Evolutionary conservation across 1,140 invertebrate genomes (phyloP).

Genomic region (Drosophila santomea): DNA sequence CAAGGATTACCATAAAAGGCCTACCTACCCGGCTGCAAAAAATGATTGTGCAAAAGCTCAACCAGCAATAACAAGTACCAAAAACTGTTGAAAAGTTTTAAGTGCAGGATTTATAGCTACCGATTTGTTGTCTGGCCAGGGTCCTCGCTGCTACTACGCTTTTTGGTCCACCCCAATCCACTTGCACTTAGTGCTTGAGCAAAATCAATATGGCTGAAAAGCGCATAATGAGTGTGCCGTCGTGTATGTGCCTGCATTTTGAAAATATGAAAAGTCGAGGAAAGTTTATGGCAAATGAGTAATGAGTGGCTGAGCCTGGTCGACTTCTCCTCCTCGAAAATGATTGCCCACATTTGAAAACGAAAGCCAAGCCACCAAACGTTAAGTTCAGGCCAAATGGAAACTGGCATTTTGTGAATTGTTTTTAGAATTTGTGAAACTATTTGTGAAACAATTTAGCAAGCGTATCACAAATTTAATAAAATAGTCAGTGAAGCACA

Average conservation of each 20-base stretch:
- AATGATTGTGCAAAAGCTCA: conserved; percentile 44
- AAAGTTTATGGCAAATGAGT: conserved; percentile 80
- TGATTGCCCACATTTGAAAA: conserved; percentile 20
- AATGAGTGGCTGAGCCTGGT: conserved; percentile 69
- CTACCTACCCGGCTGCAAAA: conserved; percentile 20
- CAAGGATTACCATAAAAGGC: conserved; percentile 30
- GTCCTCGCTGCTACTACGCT: not conserved
- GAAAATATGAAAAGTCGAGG: conserved; percentile 79
- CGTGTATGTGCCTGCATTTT: conserved; percentile 55
- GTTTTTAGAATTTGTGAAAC: not conserved
- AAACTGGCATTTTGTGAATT: not conserved
- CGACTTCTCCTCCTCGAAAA: conserved; percentile 30
- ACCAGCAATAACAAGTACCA: conserved; percentile 32
- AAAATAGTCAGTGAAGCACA: no score
- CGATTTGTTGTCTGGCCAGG: conserved; percentile 72
- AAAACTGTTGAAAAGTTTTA: conserved; percentile 75
- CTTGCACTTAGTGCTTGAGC: conserved; percentile 63
- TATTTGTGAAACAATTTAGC: no score
- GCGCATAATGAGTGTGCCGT: conserved; percentile 50
- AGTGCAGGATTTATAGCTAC: conserved; percentile 78
- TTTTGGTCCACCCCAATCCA: conserved; percentile 18
- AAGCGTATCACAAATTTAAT: no score
- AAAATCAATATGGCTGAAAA: conserved; percentile 71
- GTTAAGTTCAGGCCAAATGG: not conserved
- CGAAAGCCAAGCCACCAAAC: conserved; percentile 2